Base-by-base conservation (phyloP, 1,140 invertebrate species). In the Calephelis virginiensis region DNA sequence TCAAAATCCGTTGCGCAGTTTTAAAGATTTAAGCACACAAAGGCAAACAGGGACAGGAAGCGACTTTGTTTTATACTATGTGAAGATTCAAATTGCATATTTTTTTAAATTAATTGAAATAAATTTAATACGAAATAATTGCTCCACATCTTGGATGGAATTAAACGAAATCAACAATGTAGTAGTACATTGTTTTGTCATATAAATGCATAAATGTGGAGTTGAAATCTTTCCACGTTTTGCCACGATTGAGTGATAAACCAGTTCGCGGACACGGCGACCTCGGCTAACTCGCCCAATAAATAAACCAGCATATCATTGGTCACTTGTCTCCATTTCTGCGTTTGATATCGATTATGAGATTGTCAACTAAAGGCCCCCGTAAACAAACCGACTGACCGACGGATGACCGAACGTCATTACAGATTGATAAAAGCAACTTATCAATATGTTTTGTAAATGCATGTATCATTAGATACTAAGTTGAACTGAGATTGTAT, bases 271-370 rank as follows among this genome's bases (percentile, higher is more conserved):
- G 72, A 82, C 79, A 85, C 75, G 85, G 73, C 84, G 88, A 80
- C 85, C 86, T 89, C 86, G 86, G 70, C 69, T 59, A 28, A 59
- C 53, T 77, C 82, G 79, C 72, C 77, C 78, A 83, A 86, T 85
- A 90, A 87, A 85, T 90, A 86, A 86, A 83, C 72, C 77, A 68
- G 80, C 78, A 79, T 82, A 88, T 80, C 83, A 86, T 85, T 86
- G 80, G 70, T 80, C 76, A 85, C 81, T 89, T 88, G 81, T 79
- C 82, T 81, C 71, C 77, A 82, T 81, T 84, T 73, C 75, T 79
- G 72, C 70, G 78, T 72, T 86, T 82, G 81, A 87, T 87, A 86
- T 78, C 76, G 73, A 86, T 80, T 80, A 79, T 75, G 74, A 12
- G 53, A 3, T 11, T 56, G 53, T 56, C 53, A 56, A 56, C 28